Base-by-base conservation (phyloP, 2,113 vertebrate species). In the Etheostoma spectabile region DNA sequence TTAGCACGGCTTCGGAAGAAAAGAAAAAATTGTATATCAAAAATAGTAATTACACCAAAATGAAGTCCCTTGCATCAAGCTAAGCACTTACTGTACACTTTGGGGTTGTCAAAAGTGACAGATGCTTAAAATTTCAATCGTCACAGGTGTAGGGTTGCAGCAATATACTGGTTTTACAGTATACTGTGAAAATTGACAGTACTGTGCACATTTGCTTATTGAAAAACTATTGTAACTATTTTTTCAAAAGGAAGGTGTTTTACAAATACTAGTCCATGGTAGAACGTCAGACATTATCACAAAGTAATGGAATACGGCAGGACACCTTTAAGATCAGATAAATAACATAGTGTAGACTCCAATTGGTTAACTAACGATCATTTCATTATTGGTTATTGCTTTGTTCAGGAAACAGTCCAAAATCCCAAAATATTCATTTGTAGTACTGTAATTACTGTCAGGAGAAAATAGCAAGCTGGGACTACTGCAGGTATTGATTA, bases 1-100 rank as follows among this genome's bases (percentile, higher is more conserved):
- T 97, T 98, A 56, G 97, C 97, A 61, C 96, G 96, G 89, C 98
- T 99, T 42, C 2, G 2, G 10, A 8, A 38, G 8, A 42, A 11
- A 42, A 15, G 38, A 89, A 24, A 70, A 24, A 74, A 52, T 19
- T 33, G 4, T 57, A 2, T 45, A 2, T 33, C 6, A 8, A 24
- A 27, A 55, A 11, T 22, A 5, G 2, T 5, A 18, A 15, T 6
- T 4, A 76, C 13, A 65, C 5, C 18, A 10, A 63, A 24, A 64
- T 3, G 1, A 45, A 19, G 21, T 18, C 15, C 4, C n/a, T 22
- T 42, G 10, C 5, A 46, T 11, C 5, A 21, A 30, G 12, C 6
- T 0, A 5, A 30, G 11, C 42, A n/a, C 30, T n/a, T 45, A 42
- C 38, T 42, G 38, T 11, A 14, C 15, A 42, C 24, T 33, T 13